These are phyloP conservation scores for Meleagris gallopavo DNA, from an alignment of 2,113 vertebrate genomes.

Conservation along the genomic window DNA sequence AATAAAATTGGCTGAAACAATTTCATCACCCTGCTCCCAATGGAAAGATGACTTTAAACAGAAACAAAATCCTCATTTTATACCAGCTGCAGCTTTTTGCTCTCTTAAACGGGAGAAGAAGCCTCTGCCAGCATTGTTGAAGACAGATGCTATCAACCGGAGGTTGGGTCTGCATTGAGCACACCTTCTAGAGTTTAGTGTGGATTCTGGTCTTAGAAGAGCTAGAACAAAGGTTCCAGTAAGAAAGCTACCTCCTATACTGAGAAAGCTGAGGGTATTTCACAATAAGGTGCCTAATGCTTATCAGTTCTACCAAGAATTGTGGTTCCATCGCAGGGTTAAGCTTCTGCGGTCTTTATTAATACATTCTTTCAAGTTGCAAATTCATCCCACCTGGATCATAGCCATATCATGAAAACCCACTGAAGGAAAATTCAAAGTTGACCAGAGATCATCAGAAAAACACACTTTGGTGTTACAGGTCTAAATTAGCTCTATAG, in stretches of 20 bases:
- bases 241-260: background rate
- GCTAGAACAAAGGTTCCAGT: background rate
- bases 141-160: background rate
- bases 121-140: background rate
- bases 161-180: background rate
- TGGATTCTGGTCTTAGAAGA: background rate
- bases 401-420: background rate
- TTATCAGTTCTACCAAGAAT: background rate
- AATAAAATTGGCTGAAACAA: background rate
- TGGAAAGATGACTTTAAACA: background rate
- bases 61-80: background rate
- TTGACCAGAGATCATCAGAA: background rate
- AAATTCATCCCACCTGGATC: background rate
- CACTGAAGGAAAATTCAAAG: background rate
- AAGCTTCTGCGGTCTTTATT: background rate
- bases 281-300: background rate
- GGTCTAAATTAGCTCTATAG: background rate
- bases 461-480: background rate
- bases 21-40: background rate
- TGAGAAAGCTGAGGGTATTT: background rate
- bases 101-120: background rate
- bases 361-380: background rate
- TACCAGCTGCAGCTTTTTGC: background rate
- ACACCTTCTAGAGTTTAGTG: background rate
- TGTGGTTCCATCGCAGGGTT: background rate